Conservation (phyloP, 2,113 vertebrate genomes). For the Perca schrenkii region DNA sequence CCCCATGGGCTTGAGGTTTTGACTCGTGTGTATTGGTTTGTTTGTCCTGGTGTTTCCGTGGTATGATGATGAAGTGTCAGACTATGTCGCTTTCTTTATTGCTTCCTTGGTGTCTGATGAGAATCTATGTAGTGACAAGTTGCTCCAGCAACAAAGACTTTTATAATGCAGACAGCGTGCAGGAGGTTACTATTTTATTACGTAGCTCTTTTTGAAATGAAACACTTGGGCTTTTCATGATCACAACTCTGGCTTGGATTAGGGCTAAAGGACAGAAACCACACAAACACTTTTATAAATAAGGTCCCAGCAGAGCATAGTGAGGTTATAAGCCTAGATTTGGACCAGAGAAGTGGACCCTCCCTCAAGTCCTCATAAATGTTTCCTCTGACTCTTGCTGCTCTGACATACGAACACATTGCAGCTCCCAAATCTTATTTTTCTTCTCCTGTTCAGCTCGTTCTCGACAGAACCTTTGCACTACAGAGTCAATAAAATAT, state of each 20-base stretch:
- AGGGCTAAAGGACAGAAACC: constrained; percentile 35
- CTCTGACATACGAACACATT: constrained; percentile 1
- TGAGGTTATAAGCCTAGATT: constrained; percentile 45
- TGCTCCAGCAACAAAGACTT: constrained; percentile 4
- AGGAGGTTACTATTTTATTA: constrained; percentile 31
- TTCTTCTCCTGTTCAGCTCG: background rate
- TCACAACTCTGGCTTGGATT: constrained; percentile 43
- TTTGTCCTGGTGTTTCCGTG: constrained; percentile 23
- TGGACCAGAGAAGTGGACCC: constrained; percentile 26
- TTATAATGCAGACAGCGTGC: constrained; percentile 4
- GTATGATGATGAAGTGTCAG: constrained; percentile 19
- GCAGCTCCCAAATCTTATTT: constrained; percentile 29
- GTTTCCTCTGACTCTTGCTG: constrained; percentile 20
- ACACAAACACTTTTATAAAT: constrained; percentile 43
- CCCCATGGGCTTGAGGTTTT: background rate
- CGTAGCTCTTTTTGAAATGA: constrained; percentile 37
- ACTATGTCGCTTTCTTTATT: background rate
- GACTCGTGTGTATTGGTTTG: background rate
- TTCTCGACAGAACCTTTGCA: constrained; percentile 7
- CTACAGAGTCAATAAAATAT: constrained; percentile 36
- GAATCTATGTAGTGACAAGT: background rate
- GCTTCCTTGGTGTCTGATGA: background rate
- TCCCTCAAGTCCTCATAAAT: constrained; percentile 42
- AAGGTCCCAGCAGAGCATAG: constrained; percentile 46
- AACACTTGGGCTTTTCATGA: constrained; percentile 38